Base-by-base conservation (phyloP, 2,888 invertebrate genomes). In the Odontomyia ornata region DNA sequence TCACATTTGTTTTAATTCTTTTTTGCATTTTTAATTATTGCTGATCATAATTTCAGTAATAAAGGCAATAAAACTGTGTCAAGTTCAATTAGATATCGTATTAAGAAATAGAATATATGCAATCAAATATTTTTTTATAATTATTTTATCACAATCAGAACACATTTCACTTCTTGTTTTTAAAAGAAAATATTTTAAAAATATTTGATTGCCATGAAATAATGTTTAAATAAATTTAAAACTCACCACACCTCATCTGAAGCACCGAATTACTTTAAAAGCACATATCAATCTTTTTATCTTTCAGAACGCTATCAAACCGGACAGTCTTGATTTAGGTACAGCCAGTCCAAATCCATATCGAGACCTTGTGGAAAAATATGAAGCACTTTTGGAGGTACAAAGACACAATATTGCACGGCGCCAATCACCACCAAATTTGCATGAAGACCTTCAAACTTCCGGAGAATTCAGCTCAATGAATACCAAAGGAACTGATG, bases 291-390 rank as follows among this genome's bases (percentile, higher is more conserved):
- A 52, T 52, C 52, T n/a, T 18, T n/a, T 18, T 52, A 62, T 75
- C 60, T 72, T 75, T 75, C 83, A 84, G 83, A 82, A 83, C 79
- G 78, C 80, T 76, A 76, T 81, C 77, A 82, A 81, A 76, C 82
- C 82, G 23, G 83, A 83, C 56, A 81, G 83, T 27, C 79, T 84
- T 79, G 84, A 84, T 64, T 71, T 83, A 36, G 83, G 80, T 75
- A 87, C 88, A n/a, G 82, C 80, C 75, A 85, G 83, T 79, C 83
- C 84, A 15, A 93, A 93, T 85, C 92, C 93, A 0, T 95, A 95
- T 86, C 90, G 93, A 83, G 93, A 92, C 77, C 88, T 95, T 81
- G 94, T 95, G 73, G 93, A 94, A 84, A 95, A 95, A 85, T 95
- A 95, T 85, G 94, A 95, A 86, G 94, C 94, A 30, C 88, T 95